Evolutionary conservation across 2,888 invertebrate genomes (phyloP).

Genomic region (Drosophila anomelani): DNA sequence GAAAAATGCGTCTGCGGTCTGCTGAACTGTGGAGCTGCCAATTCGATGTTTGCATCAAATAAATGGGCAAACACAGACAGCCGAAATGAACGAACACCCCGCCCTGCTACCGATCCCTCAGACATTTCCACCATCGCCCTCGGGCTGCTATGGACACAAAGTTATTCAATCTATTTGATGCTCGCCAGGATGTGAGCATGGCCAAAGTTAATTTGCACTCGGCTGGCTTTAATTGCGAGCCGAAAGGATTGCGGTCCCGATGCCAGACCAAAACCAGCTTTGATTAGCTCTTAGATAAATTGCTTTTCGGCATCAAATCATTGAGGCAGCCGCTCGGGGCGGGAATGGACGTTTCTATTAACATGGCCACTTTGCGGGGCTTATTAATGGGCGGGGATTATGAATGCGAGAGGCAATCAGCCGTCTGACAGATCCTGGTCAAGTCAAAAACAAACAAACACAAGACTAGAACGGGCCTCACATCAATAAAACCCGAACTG

Average conservation of each 20-base stretch:
- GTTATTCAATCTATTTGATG: conserved; percentile 72
- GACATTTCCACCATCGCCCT: conserved; percentile 16
- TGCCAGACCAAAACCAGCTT: conserved; percentile 28
- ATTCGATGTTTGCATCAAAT: conserved; percentile 53
- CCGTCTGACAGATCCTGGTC: conserved; percentile 49
- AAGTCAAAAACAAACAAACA: conserved; percentile 22
- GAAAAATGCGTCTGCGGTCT: conserved; percentile 62
- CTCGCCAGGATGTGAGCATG: conserved; percentile 25
- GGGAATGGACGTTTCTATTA: conserved; percentile 59
- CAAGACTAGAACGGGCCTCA: conserved; percentile 39
- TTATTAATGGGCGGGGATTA: conserved; percentile 61
- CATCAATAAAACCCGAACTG: conserved; percentile 58
- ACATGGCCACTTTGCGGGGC: conserved; percentile 41
- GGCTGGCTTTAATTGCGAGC: conserved; percentile 62
- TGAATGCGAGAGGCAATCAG: conserved; percentile 56
- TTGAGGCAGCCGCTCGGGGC: conserved; percentile 24
- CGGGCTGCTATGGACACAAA: conserved; percentile 35
- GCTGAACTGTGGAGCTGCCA: conserved; percentile 9
- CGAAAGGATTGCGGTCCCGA: conserved; percentile 50
- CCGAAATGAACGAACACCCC: conserved; percentile 44
- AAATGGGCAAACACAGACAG: conserved; percentile 72
- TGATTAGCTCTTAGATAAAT: conserved; percentile 73
- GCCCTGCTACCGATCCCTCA: conserved; percentile 30
- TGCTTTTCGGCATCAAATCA: conserved; percentile 58
- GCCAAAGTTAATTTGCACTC: conserved; percentile 57